Percentiles rank a stretch among this genome's conserved stretches.
Conservation (phyloP, 1,140 invertebrate species). For the Papilio dardanus region DNA sequence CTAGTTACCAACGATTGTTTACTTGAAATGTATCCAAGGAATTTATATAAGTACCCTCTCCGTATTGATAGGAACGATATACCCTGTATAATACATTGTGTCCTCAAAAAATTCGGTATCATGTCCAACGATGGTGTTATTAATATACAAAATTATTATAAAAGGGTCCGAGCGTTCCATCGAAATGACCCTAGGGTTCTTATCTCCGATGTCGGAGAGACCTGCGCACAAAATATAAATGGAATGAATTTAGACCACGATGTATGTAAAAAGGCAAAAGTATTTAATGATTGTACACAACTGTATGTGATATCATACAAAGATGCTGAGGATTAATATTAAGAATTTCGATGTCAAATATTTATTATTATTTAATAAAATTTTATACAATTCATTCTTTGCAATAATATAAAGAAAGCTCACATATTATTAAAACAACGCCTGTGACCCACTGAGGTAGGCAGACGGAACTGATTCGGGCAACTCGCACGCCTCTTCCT, state of each 20-base stretch:
- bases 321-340: constrained; percentile 53
- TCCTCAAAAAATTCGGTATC: constrained; percentile 74
- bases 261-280: constrained; percentile 75
- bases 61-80: constrained; percentile 71
- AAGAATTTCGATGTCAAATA: constrained; percentile 36
- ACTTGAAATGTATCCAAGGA: constrained; percentile 73
- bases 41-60: constrained; percentile 70
- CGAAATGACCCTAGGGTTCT: constrained; percentile 73
- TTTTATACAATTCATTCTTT: constrained; percentile 13
- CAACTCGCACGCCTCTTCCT: no score
- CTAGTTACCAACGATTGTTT: constrained; percentile 67
- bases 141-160: constrained; percentile 73
- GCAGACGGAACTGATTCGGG: no score
- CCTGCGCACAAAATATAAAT: constrained; percentile 73
- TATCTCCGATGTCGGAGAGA: constrained; percentile 76
- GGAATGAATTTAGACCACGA: constrained; percentile 75
- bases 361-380: constrained; percentile 1
- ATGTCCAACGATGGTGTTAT: constrained; percentile 75
- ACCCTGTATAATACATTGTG: constrained; percentile 75
- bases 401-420: neutral
- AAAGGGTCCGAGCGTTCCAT: constrained; percentile 69
- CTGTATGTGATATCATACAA: constrained; percentile 71
- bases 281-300: constrained; percentile 77
- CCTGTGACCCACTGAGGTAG: neutral
- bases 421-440: neutral